phyloP scores from a whole-genome alignment of 1,140 invertebrate genomes.

The Diachasmimorpha longicaudata region DNA sequence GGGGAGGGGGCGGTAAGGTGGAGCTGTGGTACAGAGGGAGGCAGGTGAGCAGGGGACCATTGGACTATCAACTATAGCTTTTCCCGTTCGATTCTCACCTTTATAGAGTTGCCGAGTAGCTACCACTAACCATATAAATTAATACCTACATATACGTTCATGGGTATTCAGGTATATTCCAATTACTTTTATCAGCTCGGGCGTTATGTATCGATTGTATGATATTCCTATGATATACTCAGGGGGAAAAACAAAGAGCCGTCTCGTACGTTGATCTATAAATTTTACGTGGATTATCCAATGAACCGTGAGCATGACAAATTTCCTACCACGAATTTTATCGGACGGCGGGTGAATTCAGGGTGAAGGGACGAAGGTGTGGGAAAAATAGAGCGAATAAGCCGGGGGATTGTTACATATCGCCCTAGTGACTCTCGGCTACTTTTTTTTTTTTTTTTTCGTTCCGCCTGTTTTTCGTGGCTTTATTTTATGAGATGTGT shows the following conservation, averaged over 20 bases:
- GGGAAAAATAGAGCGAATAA: not conserved
- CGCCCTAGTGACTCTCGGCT: not conserved
- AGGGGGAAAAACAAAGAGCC: not conserved
- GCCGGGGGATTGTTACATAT: not conserved
- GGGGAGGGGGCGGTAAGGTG: not conserved
- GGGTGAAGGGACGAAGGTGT: not conserved
- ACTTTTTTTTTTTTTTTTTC: not conserved
- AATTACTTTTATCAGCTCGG: conserved; percentile 18
- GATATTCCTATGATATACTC: conserved; percentile 1
- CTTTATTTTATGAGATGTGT: conserved; percentile 29
- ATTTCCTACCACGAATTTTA: conserved; percentile 19
- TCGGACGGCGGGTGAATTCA: not conserved
- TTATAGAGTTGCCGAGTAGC: conserved; percentile 11
- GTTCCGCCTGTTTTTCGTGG: conserved; percentile 17
- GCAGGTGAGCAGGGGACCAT: not conserved
- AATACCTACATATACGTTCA: not conserved
- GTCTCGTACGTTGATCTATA: conserved; percentile 7
- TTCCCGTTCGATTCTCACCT: conserved; percentile 2
- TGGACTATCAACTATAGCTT: conserved; percentile 1
- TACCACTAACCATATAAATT: not conserved
- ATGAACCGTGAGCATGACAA: conserved; percentile 24
- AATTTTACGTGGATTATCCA: conserved; percentile 20
- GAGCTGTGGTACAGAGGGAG: not conserved
- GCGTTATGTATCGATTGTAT: not conserved
- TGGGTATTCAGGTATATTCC: not conserved